Evolutionary conservation across 2,888 invertebrate genomes (phyloP), one percentile per base, ranked within the genome.

Genomic region (Pecten maximus): DNA sequence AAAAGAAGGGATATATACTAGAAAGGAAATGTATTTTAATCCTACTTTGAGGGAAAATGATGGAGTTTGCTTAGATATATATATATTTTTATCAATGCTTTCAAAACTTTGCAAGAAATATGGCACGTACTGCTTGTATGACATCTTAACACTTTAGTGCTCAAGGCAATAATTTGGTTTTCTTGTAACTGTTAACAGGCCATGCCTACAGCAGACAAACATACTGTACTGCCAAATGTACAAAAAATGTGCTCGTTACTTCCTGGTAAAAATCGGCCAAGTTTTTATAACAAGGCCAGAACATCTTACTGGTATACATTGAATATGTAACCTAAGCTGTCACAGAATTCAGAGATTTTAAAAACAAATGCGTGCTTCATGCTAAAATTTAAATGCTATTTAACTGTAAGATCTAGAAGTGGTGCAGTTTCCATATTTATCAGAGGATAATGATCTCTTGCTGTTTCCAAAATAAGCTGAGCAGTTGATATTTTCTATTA

Each of bases 211-310:
- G 48, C 48, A 16, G 1, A 15, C 48, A 48, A 48, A 19, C 15
- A 48, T 60, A 23, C 60, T 60, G 60, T 60, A 44, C n/a, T n/a
- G 15, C n/a, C 60, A 60, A 60, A 60, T 60, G 60, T 60, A 60
- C 23, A 60, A 0, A n/a, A 60, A 60, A 4, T n/a, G n/a, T 60
- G 23, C n/a, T 2, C 2, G 60, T 60, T 60, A n/a, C 60, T 60
- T 60, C 60, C n/a, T n/a, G n/a, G 60, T 60, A 23, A 60, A n/a
- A 23, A 60, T 2, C 44, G 6, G 44, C 44, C 23, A 23, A 23
- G 60, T n/a, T 60, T 6, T n/a, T 60, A 60, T 3, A 60, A n/a
- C 60, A 60, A 60, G 23, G 2, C n/a, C 6, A n/a, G 6, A n/a
- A 4, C n/a, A 60, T 6, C 23, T n/a, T 3, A n/a, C 60, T n/a